Conservation (phyloP, 2,113 vertebrate species). For the Rhegmatorhina hoffmannsi region DNA sequence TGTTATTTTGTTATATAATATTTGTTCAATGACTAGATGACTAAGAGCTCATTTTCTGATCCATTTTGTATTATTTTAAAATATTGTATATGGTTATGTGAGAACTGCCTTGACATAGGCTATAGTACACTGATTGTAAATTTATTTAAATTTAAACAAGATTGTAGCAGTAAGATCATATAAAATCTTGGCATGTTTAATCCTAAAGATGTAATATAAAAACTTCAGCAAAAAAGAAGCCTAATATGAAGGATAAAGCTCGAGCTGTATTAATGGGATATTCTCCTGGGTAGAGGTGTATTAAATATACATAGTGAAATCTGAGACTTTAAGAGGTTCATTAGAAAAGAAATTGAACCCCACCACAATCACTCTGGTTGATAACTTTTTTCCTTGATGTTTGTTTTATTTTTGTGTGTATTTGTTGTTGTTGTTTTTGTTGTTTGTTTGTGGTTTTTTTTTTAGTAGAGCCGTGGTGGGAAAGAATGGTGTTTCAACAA, state of each 20-base stretch:
- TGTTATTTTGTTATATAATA: not conserved
- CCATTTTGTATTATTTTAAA: not conserved
- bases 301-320: slow-evolving; percentile 1
- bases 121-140: not conserved
- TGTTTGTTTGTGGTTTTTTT: not conserved
- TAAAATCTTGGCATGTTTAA: not conserved
- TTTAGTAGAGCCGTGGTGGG: not conserved
- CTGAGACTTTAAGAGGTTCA: not conserved
- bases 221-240: not conserved
- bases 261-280: not conserved
- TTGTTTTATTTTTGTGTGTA: not conserved
- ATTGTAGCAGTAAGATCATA: not conserved
- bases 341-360: not conserved
- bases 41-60: not conserved
- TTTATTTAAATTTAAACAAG: slow-evolving; percentile 24
- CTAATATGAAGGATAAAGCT: not conserved
- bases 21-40: not conserved
- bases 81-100: not conserved
- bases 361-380: not conserved
- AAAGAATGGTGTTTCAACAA: not conserved
- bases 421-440: not conserved
- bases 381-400: not conserved
- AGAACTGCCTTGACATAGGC: not conserved
- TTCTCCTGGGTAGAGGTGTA: not conserved
- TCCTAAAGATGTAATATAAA: not conserved